Evolutionary conservation across 2,888 invertebrate species (phyloP), one percentile per base, ranked within the genome.

Genomic region (Heliconius sara): DNA sequence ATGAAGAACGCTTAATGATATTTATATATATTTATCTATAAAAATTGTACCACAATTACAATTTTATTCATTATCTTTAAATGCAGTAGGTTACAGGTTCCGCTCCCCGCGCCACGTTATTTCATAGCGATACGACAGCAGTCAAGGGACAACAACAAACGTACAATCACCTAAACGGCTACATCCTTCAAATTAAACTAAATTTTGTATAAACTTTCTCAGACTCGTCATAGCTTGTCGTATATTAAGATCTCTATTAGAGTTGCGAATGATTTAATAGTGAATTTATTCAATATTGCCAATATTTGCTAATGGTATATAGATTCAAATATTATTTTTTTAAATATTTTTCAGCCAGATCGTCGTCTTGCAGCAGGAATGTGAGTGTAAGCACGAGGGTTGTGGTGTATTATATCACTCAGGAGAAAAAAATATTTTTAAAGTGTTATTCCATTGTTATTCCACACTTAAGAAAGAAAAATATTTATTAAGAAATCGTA

Each of bases 151-250:
- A 63, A 60, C 52, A 52, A 52, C 19, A 52, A 43, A 47, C 43
- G 30, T 25, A 27, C 60, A 70, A 70, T 74, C 75, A 79, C 74
- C n/a, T 75, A 67, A 79, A 27, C 60, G 74, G 68, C 9, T n/a
- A 30, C 60, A 70, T 75, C 78, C 78, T 43, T n/a, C 27, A 16
- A 27, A 25, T 27, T 19, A 27, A 27, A 22, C 65, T 47, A 16
- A 65, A 66, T 65, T 43, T 66, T 75, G 22, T 43, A 63, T 63
- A 47, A 66, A 12, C 65, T 75, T 75, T 75, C 22, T 19, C 27
- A 75, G 43, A 47, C 25, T 43, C 7, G n/a, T 3, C 43, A 25
- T 70, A 43, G 65, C 27, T 27, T 16, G 39, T 70, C 13, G 68
- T n/a, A 43, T n/a, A 25, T 70, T 43, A 25, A 43, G 39, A 25